Conservation (phyloP, 2,113 vertebrate genomes). For the Pycnonotus jocosus region DNA sequence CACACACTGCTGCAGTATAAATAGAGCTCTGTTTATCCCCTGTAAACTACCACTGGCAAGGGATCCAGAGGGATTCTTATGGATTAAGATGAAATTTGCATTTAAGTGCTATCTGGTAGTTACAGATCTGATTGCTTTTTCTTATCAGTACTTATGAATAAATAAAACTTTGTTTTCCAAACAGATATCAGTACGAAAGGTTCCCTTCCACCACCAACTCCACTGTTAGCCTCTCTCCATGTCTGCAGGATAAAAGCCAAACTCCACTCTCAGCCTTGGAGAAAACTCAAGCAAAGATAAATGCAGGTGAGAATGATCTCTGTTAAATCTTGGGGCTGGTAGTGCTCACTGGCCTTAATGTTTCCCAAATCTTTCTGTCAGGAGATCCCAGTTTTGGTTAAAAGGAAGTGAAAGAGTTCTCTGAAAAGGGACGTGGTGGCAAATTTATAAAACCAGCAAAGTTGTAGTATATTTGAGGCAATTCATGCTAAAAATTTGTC, state of each 20-base stretch:
- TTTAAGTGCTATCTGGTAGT: neutral
- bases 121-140: neutral
- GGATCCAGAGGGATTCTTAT: neutral
- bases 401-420: neutral
- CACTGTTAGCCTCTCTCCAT: slow-evolving; percentile 57
- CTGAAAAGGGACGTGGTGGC: neutral
- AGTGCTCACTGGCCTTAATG: rapidly evolving
- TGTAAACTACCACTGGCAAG: neutral
- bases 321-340: neutral
- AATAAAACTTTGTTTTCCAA: slow-evolving; percentile 19
- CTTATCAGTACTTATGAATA: neutral
- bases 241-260: slow-evolving; percentile 55
- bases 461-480: neutral
- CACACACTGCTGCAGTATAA: neutral
- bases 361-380: neutral
- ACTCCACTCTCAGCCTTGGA: slow-evolving; percentile 33
- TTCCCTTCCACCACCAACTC: slow-evolving; percentile 63
- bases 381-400: neutral
- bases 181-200: slow-evolving; percentile 72
- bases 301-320: slow-evolving; percentile 49
- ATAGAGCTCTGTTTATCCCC: neutral
- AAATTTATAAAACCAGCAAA: neutral
- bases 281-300: slow-evolving; percentile 55
- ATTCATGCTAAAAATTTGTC: neutral
- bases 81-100: neutral